Base-by-base conservation (phyloP, 2,113 vertebrate genomes). In the Thryonomys swinderianus region DNA sequence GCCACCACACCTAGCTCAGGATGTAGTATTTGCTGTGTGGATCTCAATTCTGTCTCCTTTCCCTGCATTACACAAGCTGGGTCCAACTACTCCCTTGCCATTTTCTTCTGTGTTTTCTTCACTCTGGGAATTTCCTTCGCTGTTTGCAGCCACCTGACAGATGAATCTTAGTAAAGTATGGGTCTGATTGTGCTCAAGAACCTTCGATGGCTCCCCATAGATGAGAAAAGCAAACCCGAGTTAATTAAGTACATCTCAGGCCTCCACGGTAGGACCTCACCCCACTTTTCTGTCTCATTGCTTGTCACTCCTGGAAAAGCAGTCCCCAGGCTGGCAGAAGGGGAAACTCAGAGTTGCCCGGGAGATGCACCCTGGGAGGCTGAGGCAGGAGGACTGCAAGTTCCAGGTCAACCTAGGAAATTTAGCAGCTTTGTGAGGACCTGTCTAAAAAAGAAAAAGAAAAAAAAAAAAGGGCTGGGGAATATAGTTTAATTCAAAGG, bases 181-280 rank as follows among this genome's bases (percentile, higher is more conserved):
- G 59, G 59, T 87, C 82, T 61, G 82, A 45, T 87, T 23, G 67
- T 27, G 61, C 67, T 88, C 88, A 88, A 62, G 66, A 61, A 81
- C 4, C 23, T 67, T 87, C 34, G 23, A 13, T 11, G 61, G 61
- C 51, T 84, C 67, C 53, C 61, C 7, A 4, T 3, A 51, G 81
- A 30, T 66, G 85, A 48, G 53, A 82, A 86, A 69, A 2, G 25
- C 20, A 73, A 45, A 37, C 14, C 13, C 30, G 40, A 32, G n/a
- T 53, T 88, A 83, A 76, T 57, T 25, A 88, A 95, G 83, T 83
- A 59, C 21, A 34, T 83, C 53, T 87, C 34, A 82, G 69, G 59
- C 59, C 51, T 34, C 55, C 4, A 25, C 27, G 34, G 40, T 8
- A 51, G 59, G 37, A 16, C 83, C 45, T 32, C 32, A 57, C 4